Evolutionary conservation across 2,113 vertebrate genomes (phyloP).

Genomic region (Spizaetus ornatus): DNA sequence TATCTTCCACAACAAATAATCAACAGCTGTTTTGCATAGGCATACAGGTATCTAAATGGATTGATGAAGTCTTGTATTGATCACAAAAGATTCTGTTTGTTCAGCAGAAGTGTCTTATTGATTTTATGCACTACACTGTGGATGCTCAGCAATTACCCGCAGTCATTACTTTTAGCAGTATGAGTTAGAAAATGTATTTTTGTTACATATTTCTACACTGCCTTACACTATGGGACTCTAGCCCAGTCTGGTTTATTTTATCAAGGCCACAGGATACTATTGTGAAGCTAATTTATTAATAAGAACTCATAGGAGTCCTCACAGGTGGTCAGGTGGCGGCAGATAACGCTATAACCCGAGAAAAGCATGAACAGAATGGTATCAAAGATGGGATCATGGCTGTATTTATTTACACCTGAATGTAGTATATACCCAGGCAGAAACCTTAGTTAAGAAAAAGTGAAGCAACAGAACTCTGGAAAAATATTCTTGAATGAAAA

Average conservation of each 20-base stretch:
- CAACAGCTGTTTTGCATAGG: not conserved
- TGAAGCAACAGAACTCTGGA: not conserved
- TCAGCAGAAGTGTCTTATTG: not conserved
- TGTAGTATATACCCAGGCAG: not conserved
- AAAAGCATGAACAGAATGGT: not conserved
- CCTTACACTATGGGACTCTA: not conserved
- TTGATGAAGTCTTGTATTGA: not conserved
- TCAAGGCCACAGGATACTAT: rapidly evolving
- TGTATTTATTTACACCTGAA: not conserved
- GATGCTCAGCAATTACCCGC: not conserved
- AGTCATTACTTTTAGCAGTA: not conserved
- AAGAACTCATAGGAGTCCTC: not conserved
- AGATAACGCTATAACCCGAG: not conserved
- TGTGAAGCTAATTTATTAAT: not conserved
- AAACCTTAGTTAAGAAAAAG: not conserved
- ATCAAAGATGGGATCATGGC: not conserved
- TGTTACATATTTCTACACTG: not conserved
- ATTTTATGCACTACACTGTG: not conserved
- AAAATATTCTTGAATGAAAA: not conserved
- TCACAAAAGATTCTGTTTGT: not conserved
- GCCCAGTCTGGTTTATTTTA: not conserved
- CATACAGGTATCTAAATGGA: not conserved
- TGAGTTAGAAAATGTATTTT: not conserved
- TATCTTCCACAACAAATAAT: not conserved
- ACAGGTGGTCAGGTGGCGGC: not conserved